Evolutionary conservation across 2,888 invertebrate species (phyloP), one percentile per base, ranked within the genome.

Genomic region (Eueremaeus valkanovi): DNA sequence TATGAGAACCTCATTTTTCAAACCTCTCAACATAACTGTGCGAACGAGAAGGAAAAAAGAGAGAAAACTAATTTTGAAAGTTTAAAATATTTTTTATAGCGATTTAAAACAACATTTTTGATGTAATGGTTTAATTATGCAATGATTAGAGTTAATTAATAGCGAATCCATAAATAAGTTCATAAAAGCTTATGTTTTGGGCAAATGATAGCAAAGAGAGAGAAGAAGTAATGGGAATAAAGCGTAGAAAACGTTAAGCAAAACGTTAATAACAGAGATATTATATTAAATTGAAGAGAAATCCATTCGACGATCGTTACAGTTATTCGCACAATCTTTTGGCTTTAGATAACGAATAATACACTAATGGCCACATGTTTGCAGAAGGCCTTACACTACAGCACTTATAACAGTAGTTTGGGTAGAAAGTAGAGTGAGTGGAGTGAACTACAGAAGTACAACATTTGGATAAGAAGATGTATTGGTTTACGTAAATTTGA

Each of bases 401-500:
- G 29, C 29, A 27, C 27, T 27, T 58, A 27, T 21, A 49, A 45
- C n/a, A n/a, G n/a, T n/a, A n/a, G n/a, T n/a, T n/a, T n/a, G n/a
- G n/a, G n/a, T n/a, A n/a, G n/a, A n/a, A n/a, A n/a, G n/a, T n/a
- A n/a, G n/a, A n/a, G 18, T 49, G 49, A 2, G 8, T 49, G 16
- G 58, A 11, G 16, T 8, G 11, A 58, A 29, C 18, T n/a, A 63
- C 33, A 36, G 21, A 24, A 24, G 1, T 24, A 68, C 68, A 36
- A 8, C 68, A 36, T 42, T 68, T 68, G 13, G 68, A 68, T 68
- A 24, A 16, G 40, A 68, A 24, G 40, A 68, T 68, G 68, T 31
- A 68, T 68, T 68, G 11, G 68, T 42, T 68, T 68, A 68, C 68
- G 68, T 68, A 68, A 68, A 68, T 68, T 68, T 68, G 68, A 68